Evolutionary conservation across 2,113 vertebrate species (phyloP), one percentile per base, ranked within the genome.

Genomic region (Brachirus orientalis): DNA sequence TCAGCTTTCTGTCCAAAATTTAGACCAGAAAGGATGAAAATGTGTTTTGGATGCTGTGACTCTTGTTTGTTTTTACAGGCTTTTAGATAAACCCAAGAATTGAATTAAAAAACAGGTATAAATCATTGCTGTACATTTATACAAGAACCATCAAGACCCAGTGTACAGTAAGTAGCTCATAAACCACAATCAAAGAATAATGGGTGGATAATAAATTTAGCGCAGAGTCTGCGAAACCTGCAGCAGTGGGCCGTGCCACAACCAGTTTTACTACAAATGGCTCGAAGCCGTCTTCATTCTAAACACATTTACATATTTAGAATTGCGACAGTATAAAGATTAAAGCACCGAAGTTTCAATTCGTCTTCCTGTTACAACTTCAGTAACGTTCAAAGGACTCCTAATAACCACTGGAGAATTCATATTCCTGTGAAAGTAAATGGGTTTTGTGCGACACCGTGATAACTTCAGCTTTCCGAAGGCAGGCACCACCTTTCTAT

Each of bases 131-230:
- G 35, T 44, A 65, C 41, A 54, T 80, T 62, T 75, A 33, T 22
- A 53, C 45, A 9, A 75, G 78, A 51, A 38, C 38, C 61, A 58
- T 47, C n/a, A 71, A 84, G 64, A 75, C 53, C 50, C n/a, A 67
- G 35, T 43, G 56, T 36, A 36, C 33, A 54, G 51, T 40, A 65
- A 82, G 72, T 61, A 63, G 53, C 66, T 84, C 81, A 84, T 86
- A 87, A 83, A 83, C 72, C 69, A 72, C 63, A 83, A 85, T 84
- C 62, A 52, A 17, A 51, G 56, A 69, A 78, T 63, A 50, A 75
- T 89, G 84, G 84, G 76, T 53, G 45, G 71, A 75, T 83, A 84
- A 84, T 86, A 69, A 61, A 79, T 80, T 66, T 69, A 70, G 63
- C 36, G 36, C 55, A 55, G 38, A 47, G 51, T 16, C 47, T 62